phyloP scores from a whole-genome alignment of 2,113 vertebrate species.

The Brachyhypopomus gauderio region DNA sequence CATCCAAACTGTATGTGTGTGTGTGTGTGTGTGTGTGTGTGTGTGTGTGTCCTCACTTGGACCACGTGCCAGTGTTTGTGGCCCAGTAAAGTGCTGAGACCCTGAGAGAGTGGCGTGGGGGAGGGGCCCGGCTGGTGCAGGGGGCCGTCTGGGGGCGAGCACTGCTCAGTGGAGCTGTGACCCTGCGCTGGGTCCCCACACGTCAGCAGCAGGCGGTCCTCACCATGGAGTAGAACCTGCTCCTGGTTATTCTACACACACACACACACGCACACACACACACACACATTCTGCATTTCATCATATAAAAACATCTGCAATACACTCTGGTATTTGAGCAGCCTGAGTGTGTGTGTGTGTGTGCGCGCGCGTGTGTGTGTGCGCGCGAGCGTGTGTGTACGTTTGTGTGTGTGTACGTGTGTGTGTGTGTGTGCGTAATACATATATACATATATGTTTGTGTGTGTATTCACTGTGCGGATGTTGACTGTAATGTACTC shows the following conservation, averaged over 20 bases:
- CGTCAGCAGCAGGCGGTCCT: slow-evolving; percentile 96
- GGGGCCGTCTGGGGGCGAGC: slow-evolving; percentile 69
- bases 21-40: too few relatives aligned
- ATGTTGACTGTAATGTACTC: too few relatives aligned
- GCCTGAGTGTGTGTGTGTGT: too few relatives aligned
- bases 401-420: too few relatives aligned
- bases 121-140: slow-evolving; percentile 71
- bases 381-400: too few relatives aligned
- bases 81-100: slow-evolving; percentile 98
- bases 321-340: background rate
- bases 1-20: too few relatives aligned
- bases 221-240: slow-evolving; percentile 94
- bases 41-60: slow-evolving; percentile 78
- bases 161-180: slow-evolving; percentile 76
- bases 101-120: slow-evolving; percentile 86
- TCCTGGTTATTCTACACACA: slow-evolving; percentile 92
- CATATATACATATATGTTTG: too few relatives aligned
- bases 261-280: background rate
- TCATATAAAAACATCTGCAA: background rate
- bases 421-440: too few relatives aligned
- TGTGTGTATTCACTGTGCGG: too few relatives aligned
- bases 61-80: slow-evolving; percentile 98
- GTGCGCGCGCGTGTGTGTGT: too few relatives aligned
- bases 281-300: too few relatives aligned
- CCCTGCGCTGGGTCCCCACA: slow-evolving; percentile 89